A percentile compares a stretch with the other conserved stretches of the same genome.
These are phyloP conservation scores for Echeneis naucrates DNA, from an alignment of 2,797 vertebrate species.

Conservation along the genomic window DNA sequence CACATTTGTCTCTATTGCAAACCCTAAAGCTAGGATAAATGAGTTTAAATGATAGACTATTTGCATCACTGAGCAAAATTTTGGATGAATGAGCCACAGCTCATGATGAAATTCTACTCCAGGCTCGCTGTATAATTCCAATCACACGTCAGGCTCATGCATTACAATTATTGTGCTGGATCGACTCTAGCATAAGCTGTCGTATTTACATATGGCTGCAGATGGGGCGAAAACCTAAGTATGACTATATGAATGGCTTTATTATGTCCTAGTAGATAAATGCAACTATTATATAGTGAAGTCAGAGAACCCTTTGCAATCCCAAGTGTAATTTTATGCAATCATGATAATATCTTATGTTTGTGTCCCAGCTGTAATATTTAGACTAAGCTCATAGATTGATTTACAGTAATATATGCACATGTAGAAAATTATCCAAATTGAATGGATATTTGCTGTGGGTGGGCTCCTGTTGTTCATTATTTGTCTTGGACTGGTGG, in stretches of 20 bases:
- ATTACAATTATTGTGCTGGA: constrained; percentile 55
- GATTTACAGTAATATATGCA: constrained; percentile 27
- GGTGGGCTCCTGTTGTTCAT: background rate
- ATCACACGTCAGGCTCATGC: constrained; percentile 41
- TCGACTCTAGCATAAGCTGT: constrained; percentile 20
- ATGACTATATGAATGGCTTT: constrained; percentile 15
- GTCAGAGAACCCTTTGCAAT: constrained; percentile 20
- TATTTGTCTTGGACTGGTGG: constrained; percentile 2
- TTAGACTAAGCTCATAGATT: constrained; percentile 28
- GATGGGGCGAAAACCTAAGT: background rate
- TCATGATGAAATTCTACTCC: constrained; percentile 61
- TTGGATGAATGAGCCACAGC: constrained; percentile 71
- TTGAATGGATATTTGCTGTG: constrained; percentile 5
- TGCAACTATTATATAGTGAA: constrained; percentile 10
- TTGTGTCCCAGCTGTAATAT: constrained; percentile 20
- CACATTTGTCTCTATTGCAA: constrained; percentile 68
- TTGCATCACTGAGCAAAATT: constrained; percentile 78
- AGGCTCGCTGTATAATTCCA: constrained; percentile 60
- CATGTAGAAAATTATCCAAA: constrained; percentile 1
- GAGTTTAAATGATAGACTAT: constrained; percentile 78
- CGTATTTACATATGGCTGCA: constrained; percentile 53
- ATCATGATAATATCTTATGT: constrained; percentile 21
- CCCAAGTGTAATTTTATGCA: background rate
- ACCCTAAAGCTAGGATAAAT: constrained; percentile 78
- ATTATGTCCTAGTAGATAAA: constrained; percentile 27